Evolutionary conservation across 2,888 invertebrate genomes (phyloP).

Genomic region (Mythimna lalbum): DNA sequence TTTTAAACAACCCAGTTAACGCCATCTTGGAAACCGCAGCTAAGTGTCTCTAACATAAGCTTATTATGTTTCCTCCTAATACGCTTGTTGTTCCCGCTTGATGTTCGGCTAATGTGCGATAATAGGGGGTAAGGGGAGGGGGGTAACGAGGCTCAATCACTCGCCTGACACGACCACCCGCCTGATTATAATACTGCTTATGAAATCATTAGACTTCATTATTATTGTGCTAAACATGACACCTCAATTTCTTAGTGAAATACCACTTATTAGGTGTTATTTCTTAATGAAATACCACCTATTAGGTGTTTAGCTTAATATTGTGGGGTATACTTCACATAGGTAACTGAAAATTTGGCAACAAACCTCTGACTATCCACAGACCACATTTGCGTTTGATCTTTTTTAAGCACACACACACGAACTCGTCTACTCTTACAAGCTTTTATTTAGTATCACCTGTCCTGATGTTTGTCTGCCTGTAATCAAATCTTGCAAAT

Average conservation of each 20-base stretch:
- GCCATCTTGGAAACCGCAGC: constrained; percentile 14
- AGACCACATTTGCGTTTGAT: neutral
- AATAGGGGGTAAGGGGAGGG: constrained; percentile 63
- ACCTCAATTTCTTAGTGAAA: constrained; percentile 31
- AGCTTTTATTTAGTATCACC: too few relatives aligned
- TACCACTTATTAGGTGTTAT: constrained; percentile 21
- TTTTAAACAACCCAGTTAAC: constrained; percentile 1
- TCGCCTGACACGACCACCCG: constrained; percentile 51
- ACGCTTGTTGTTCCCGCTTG: constrained; percentile 69
- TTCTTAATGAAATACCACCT: constrained; percentile 22
- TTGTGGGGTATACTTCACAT: neutral
- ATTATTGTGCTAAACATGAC: constrained; percentile 29
- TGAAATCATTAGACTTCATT: constrained; percentile 53
- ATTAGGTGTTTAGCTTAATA: constrained; percentile 17
- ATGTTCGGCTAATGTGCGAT: constrained; percentile 74
- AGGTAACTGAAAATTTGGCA: too few relatives aligned
- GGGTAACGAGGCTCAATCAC: constrained; percentile 66
- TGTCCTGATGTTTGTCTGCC: too few relatives aligned
- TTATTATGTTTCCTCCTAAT: constrained; percentile 57
- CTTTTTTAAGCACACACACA: neutral
- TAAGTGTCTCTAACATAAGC: constrained; percentile 37
- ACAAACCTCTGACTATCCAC: neutral
- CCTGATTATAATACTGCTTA: constrained; percentile 53
- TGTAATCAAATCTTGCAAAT: too few relatives aligned
- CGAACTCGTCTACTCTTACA: neutral